Evolutionary conservation across 2,888 invertebrate species (phyloP).

Genomic region (Steinernema hermaphroditum): DNA sequence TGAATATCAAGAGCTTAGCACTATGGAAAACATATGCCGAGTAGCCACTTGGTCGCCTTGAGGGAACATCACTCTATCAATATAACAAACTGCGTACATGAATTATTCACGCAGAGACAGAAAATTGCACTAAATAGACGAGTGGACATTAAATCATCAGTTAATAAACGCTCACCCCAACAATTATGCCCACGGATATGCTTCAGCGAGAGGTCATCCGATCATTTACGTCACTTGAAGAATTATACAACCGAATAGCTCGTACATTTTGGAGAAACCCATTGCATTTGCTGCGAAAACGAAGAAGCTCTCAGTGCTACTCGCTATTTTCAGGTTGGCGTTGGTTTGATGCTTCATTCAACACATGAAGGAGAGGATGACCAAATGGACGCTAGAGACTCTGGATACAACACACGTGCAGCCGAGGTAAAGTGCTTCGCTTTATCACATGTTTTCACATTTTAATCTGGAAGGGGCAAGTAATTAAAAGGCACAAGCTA

Average conservation of each 20-base stretch:
- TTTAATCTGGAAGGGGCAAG: background rate
- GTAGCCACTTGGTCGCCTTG: background rate
- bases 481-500: constrained; percentile 11
- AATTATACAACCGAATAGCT: too few species aligned
- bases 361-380: constrained; percentile 44
- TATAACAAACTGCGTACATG: background rate
- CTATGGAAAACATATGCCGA: background rate
- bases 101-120: constrained; percentile 10
- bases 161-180: constrained; percentile 6
- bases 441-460: too few species aligned
- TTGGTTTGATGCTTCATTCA: constrained; percentile 63
- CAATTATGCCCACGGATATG: too few species aligned
- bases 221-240: too few species aligned
- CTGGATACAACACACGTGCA: constrained; percentile 48
- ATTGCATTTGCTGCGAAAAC: too few species aligned
- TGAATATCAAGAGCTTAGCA: background rate
- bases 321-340: constrained; percentile 55
- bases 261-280: too few species aligned
- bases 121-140: background rate
- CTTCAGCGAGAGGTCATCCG: too few species aligned
- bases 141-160: constrained; percentile 4
- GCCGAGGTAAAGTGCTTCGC: constrained; percentile 36
- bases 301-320: too few species aligned
- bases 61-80: background rate
- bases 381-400: constrained; percentile 39